Conservation (phyloP, 1,140 invertebrate genomes). For the Riptortus pedestris region DNA sequence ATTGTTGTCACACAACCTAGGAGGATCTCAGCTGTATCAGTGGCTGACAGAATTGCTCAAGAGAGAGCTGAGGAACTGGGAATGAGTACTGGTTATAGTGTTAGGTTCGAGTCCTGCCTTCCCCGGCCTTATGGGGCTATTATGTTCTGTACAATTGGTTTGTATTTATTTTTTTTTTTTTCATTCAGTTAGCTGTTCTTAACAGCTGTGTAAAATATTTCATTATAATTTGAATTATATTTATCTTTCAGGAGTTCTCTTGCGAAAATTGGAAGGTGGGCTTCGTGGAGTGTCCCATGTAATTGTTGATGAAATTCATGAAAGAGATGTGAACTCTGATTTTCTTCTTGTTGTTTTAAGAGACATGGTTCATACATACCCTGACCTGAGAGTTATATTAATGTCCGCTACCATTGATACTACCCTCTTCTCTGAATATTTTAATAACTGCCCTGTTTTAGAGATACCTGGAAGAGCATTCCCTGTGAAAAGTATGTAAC, state of each 20-base stretch:
- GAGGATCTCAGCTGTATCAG: slow-evolving; percentile 86
- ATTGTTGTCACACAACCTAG: slow-evolving; percentile 90
- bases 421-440: slow-evolving; percentile 80
- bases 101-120: slow-evolving; percentile 78
- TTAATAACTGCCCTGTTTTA: slow-evolving; percentile 72
- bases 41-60: slow-evolving; percentile 77
- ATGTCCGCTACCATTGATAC: slow-evolving; percentile 98
- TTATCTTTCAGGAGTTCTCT: slow-evolving; percentile 53
- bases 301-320: slow-evolving; percentile 95
- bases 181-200: not conserved
- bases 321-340: slow-evolving; percentile 92
- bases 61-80: slow-evolving; percentile 82
- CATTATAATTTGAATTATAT: not conserved
- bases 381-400: slow-evolving; percentile 80
- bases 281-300: slow-evolving; percentile 80
- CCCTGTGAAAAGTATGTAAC: slow-evolving; percentile 51
- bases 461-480: slow-evolving; percentile 67
- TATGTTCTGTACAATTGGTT: slow-evolving; percentile 87
- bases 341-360: slow-evolving; percentile 87
- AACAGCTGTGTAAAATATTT: not conserved
- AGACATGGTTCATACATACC: slow-evolving; percentile 83
- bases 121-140: slow-evolving; percentile 87
- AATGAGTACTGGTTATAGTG: slow-evolving; percentile 75
- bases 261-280: slow-evolving; percentile 81
- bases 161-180: slow-evolving; percentile 23